Evolutionary conservation across 2,113 vertebrate species (phyloP), one percentile per base, ranked within the genome.

Genomic region (Semicossyphus pulcher): DNA sequence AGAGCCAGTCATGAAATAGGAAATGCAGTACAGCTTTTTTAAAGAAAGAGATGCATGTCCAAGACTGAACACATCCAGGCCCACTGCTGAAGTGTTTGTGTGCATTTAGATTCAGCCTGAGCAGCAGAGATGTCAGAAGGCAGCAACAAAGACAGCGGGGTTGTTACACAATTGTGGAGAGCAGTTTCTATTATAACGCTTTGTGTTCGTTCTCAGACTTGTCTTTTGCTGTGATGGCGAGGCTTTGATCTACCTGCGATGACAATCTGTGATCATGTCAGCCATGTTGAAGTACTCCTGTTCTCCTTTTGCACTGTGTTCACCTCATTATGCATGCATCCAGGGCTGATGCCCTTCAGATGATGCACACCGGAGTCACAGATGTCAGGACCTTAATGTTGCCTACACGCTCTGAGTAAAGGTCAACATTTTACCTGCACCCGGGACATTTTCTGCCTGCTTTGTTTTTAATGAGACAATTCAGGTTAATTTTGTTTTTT

Each of bases 261-360:
- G 53, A 68, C 75, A 52, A 56, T 78, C 71, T 71, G n/a, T n/a
- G 74, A 81, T 80, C 54, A 62, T 72, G 62, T 42, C 21, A 10
- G 31, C 53, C 65, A 57, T 68, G 72, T 76, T 49, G 44, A 28
- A 67, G 65, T 66, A 48, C n/a, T 23, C 49, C 62, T 68, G 73
- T 66, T 73, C 53, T 70, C 72, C 53, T 48, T 65, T 61, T 34
- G 25, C 56, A 60, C 62, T 18, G 29, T 21, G 15, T 41, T 73
- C 69, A 52, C 36, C 62, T 80, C 72, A 72, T 90, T 85, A 77
- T 45, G 72, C 54, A 83, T 76, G 71, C 75, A 63, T 59, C 1
- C 2, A 34, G 20, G 54, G 72, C 36, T 20, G 71, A 79, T 76
- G 78, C 71, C 77, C 86, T 89, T 81, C 74, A 86, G 28, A 57